phyloP scores from a whole-genome alignment of 1,140 invertebrate genomes.

The Macrostomum lignano region DNA sequence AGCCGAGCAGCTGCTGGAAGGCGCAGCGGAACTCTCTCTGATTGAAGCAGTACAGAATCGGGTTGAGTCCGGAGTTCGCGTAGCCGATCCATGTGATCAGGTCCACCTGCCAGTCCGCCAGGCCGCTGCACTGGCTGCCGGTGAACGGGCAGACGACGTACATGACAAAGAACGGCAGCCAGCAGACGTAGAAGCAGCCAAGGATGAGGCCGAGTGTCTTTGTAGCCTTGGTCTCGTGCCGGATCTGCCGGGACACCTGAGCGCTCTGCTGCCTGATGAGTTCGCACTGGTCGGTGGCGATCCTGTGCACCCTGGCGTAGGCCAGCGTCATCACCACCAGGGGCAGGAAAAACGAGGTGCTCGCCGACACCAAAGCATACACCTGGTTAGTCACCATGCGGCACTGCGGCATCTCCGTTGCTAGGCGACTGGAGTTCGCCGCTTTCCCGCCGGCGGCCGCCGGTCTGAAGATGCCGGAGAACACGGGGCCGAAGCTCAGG shows the following conservation, averaged over 20 bases:
- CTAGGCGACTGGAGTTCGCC: slow-evolving; percentile 28
- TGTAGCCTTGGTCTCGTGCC: slow-evolving; percentile 3
- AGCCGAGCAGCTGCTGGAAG: neutral
- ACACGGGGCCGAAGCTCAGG: slow-evolving; percentile 57
- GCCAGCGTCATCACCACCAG: slow-evolving; percentile 55
- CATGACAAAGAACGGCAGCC: slow-evolving; percentile 27
- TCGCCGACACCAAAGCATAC: slow-evolving; percentile 40
- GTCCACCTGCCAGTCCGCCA: neutral
- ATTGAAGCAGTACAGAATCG: slow-evolving; percentile 5
- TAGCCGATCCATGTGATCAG: slow-evolving; percentile 6
- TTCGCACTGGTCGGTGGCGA: slow-evolving; percentile 13
- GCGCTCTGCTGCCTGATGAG: slow-evolving; percentile 11
- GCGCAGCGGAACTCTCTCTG: slow-evolving; percentile 3
- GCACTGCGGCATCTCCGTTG: slow-evolving; percentile 12
- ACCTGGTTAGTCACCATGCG: slow-evolving; percentile 42
- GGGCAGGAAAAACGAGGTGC: slow-evolving; percentile 61
- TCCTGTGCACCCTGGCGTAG: slow-evolving; percentile 53
- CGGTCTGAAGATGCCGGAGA: slow-evolving; percentile 44
- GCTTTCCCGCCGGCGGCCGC: slow-evolving; percentile 30
- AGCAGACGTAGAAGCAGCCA: slow-evolving; percentile 23
- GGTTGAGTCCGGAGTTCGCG: slow-evolving; percentile 3
- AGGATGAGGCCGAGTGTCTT: slow-evolving; percentile 16
- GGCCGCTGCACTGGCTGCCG: slow-evolving; percentile 5
- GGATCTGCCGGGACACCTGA: neutral
- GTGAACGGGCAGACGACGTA: slow-evolving; percentile 19